Conservation (phyloP, 2,113 vertebrate genomes). For the Maccullochella peelii region DNA sequence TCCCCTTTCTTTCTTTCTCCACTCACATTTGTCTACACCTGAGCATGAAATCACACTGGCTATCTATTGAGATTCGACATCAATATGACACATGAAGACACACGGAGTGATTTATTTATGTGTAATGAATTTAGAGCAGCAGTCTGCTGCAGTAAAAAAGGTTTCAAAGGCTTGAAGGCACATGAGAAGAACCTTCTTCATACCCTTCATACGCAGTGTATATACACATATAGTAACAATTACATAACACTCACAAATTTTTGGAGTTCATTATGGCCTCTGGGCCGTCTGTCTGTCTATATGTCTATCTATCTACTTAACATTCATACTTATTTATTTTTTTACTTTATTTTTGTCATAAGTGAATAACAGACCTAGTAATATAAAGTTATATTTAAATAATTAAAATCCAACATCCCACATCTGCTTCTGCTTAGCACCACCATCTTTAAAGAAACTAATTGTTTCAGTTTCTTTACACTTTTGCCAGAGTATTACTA, state of each 20-base stretch:
- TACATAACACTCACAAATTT: not conserved
- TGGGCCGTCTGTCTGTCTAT: not conserved
- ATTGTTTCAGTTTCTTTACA: constrained; percentile 7
- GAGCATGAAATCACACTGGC: constrained; percentile 38
- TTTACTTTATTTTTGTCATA: too few relatives aligned
- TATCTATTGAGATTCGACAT: constrained; percentile 38
- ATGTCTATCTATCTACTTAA: too few relatives aligned
- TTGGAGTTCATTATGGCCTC: not conserved
- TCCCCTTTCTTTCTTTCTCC: not conserved
- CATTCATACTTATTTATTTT: too few relatives aligned
- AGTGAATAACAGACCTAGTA: too few relatives aligned
- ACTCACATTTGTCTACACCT: constrained; percentile 28
- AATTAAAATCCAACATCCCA: not conserved
- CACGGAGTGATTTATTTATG: constrained; percentile 40
- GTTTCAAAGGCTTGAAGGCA: constrained; percentile 20
- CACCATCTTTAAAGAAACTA: constrained; percentile 8
- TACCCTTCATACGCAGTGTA: not conserved
- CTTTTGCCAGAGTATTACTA: constrained; percentile 15
- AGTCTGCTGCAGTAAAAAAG: constrained; percentile 24
- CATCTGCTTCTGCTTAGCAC: constrained; percentile 16
- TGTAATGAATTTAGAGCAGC: constrained; percentile 50
- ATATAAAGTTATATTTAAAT: not conserved
- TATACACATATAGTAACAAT: not conserved
- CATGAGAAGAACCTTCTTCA: constrained; percentile 11
- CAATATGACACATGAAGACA: constrained; percentile 44